A percentile compares a stretch with the other conserved stretches of the same genome.
Evolutionary conservation across 2,888 invertebrate genomes (phyloP).

Genomic region (Thereva unica): DNA sequence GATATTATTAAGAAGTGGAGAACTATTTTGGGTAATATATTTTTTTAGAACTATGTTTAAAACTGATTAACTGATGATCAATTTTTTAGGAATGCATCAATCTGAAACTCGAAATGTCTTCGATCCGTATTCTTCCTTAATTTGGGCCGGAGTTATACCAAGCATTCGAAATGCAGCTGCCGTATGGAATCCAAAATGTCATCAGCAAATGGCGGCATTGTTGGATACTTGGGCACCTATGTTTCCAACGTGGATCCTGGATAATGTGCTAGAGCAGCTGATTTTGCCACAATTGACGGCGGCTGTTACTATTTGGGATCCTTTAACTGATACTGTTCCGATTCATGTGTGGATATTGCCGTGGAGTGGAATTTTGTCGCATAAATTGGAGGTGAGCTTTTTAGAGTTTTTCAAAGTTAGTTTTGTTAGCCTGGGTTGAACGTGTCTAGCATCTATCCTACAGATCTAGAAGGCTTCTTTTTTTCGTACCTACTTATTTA

Average conservation of each 20-base stretch:
- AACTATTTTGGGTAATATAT: constrained; percentile 59
- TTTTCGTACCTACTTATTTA: no score
- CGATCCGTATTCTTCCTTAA: constrained; percentile 76
- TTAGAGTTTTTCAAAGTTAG: not conserved
- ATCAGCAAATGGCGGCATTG: constrained; percentile 76
- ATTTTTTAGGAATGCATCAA: constrained; percentile 50
- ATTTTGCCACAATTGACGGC: constrained; percentile 74
- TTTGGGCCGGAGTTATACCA: constrained; percentile 90
- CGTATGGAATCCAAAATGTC: constrained; percentile 82
- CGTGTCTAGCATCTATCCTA: no score
- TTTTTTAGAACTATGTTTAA: not conserved
- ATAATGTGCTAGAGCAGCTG: constrained; percentile 79
- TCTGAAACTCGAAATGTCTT: constrained; percentile 54
- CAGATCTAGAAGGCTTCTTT: no score
- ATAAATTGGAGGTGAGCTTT: constrained; percentile 50
- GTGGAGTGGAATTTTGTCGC: constrained; percentile 86
- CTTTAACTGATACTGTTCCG: constrained; percentile 90
- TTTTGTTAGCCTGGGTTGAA: no score
- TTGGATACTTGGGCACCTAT: constrained; percentile 80
- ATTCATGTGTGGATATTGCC: constrained; percentile 97
- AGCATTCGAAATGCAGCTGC: constrained; percentile 67
- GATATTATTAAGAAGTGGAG: constrained; percentile 74
- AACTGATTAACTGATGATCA: not conserved
- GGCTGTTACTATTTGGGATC: constrained; percentile 92
- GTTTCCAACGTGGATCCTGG: constrained; percentile 81